A percentile compares a stretch with the other conserved stretches of the same genome.
Conservation (phyloP, 2,888 invertebrate species). For the Ectemnius cavifrons region DNA sequence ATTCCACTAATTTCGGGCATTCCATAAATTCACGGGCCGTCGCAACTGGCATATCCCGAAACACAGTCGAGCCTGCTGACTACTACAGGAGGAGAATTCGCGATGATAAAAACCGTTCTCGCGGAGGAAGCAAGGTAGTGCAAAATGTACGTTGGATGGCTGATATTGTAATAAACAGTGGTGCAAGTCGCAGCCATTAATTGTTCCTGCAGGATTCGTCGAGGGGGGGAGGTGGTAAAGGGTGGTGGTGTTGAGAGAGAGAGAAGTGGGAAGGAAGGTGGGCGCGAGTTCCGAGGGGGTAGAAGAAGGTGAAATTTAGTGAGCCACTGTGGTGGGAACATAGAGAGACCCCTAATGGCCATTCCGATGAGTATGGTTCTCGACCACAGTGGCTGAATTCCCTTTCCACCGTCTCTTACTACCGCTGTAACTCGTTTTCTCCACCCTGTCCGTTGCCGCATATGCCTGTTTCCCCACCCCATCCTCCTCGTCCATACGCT, state of each 20-base stretch:
- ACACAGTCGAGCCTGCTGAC: too few species aligned
- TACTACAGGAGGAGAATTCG: too few species aligned
- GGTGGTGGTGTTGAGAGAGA: too few species aligned
- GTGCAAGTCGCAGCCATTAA: slow-evolving; percentile 69
- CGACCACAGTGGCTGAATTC: slow-evolving; percentile 67
- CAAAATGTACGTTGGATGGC: slow-evolving; percentile 3
- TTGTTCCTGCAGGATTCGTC: slow-evolving; percentile 50
- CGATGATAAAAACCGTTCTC: too few species aligned
- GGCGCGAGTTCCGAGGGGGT: slow-evolving; percentile 44
- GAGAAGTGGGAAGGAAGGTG: slow-evolving; percentile 61
- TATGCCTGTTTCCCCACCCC: not conserved
- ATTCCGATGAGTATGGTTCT: slow-evolving; percentile 70
- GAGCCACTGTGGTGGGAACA: slow-evolving; percentile 72
- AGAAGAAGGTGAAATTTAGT: slow-evolving; percentile 76
- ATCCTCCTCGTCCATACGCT: not conserved
- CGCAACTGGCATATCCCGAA: not conserved
- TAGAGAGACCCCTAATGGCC: slow-evolving; percentile 76
- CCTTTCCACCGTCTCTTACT: slow-evolving; percentile 35
- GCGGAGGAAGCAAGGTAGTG: too few species aligned
- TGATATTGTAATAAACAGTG: slow-evolving; percentile 67
- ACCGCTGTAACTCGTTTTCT: slow-evolving; percentile 53
- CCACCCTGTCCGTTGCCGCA: slow-evolving; percentile 31
- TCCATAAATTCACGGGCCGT: not conserved
- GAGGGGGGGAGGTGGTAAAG: too few species aligned
- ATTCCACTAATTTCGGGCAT: too few species aligned